Conservation (phyloP, 2,797 vertebrate species). For the Falco rusticolus region DNA sequence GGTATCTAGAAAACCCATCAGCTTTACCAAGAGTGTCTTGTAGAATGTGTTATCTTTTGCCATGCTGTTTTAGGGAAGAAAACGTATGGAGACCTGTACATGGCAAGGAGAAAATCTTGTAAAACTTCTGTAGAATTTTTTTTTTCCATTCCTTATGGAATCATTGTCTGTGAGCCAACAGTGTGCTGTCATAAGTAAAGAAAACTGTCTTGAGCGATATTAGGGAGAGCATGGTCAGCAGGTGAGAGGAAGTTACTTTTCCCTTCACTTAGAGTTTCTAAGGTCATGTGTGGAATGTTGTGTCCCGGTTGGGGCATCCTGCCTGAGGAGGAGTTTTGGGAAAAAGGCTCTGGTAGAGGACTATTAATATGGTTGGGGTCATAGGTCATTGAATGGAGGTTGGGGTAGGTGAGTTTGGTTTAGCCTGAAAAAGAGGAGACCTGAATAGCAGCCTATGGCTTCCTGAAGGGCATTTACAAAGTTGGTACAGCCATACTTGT, state of each 20-base stretch:
- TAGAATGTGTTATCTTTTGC: background rate
- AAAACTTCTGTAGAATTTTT: background rate
- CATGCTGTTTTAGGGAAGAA: background rate
- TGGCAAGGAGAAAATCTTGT: background rate
- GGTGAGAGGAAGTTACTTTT: background rate
- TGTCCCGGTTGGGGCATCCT: background rate
- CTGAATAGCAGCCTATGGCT: background rate
- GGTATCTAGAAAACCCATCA: background rate
- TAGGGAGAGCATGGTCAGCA: accelerated
- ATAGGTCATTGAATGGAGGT: background rate
- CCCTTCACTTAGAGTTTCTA: background rate
- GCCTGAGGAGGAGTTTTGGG: background rate
- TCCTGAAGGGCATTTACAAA: background rate
- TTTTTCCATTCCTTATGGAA: background rate
- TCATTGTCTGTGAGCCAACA: background rate
- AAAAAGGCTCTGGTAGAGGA: background rate
- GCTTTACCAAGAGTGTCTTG: background rate
- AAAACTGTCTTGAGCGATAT: background rate
- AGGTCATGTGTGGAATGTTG: background rate
- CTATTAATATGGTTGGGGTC: background rate
- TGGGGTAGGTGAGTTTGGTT: background rate
- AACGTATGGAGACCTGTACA: background rate
- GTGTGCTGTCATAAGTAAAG: background rate
- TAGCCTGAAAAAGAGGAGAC: background rate
- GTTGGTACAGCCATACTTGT: background rate